Percentiles rank a stretch among this genome's conserved stretches.
phyloP scores from a whole-genome alignment of 2,113 vertebrate genomes.

The Elephas maximus region DNA sequence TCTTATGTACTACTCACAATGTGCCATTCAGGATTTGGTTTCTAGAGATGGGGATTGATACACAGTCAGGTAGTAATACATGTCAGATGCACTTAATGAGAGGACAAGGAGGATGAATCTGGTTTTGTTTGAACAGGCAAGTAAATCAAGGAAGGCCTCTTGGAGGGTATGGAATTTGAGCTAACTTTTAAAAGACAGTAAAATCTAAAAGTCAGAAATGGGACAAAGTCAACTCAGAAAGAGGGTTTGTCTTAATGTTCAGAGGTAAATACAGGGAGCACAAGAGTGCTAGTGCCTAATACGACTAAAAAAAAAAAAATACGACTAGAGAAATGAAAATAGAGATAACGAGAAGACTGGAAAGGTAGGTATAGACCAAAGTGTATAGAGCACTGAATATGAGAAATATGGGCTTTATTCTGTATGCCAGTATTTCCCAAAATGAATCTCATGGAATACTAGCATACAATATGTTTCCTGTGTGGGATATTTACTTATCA shows the following conservation, averaged over 20 bases:
- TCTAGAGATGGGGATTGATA: background rate
- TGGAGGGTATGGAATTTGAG: background rate
- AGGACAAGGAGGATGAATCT: background rate
- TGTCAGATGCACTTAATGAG: background rate
- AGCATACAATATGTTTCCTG: background rate
- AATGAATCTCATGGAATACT: background rate
- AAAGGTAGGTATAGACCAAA: background rate
- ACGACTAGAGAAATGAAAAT: background rate
- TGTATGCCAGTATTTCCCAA: background rate
- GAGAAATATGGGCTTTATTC: background rate
- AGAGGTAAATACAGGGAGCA: background rate
- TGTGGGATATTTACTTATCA: background rate
- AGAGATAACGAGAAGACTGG: background rate
- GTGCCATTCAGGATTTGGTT: background rate
- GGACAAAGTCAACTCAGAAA: background rate
- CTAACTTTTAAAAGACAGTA: background rate
- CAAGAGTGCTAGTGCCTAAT: background rate
- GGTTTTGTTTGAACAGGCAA: background rate
- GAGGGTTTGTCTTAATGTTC: background rate
- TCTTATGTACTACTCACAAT: background rate
- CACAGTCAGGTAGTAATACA: background rate
- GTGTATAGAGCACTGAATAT: background rate
- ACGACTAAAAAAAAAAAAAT: background rate
- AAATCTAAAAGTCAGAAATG: background rate
- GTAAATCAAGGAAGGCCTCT: background rate